A percentile compares a stretch with the other conserved stretches of the same genome.
Conservation (phyloP, 2,113 vertebrate species). For the Miniopterus natalensis region DNA sequence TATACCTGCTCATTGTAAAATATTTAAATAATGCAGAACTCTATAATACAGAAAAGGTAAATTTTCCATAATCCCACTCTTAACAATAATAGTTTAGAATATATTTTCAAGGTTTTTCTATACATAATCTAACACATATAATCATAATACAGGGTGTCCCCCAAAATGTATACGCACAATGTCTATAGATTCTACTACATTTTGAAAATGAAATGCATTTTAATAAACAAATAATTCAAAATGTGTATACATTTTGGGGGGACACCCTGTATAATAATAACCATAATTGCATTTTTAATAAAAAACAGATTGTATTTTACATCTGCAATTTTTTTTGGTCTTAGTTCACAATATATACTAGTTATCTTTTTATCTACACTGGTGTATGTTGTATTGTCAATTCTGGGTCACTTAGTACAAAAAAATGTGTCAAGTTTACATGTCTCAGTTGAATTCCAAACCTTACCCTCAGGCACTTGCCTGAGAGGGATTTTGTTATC, state of each 20-base stretch:
- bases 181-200: too few species aligned
- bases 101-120: background rate
- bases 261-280: background rate
- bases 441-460: constrained; percentile 1
- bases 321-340: background rate
- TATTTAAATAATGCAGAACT: background rate
- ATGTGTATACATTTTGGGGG: too few species aligned
- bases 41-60: constrained; percentile 7
- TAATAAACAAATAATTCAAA: too few species aligned
- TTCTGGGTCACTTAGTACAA: background rate
- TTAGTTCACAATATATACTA: background rate
- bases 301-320: background rate
- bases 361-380: background rate
- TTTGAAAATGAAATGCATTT: too few species aligned
- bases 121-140: background rate
- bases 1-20: background rate
- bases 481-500: background rate
- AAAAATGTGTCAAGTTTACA: constrained; percentile 32
- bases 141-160: background rate
- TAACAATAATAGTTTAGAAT: background rate
- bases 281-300: background rate
- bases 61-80: background rate
- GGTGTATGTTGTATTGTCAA: background rate
- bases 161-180: too few species aligned
- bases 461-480: background rate